Conservation (phyloP, 2,113 vertebrate species). For the Dendrocopos noguchii region DNA sequence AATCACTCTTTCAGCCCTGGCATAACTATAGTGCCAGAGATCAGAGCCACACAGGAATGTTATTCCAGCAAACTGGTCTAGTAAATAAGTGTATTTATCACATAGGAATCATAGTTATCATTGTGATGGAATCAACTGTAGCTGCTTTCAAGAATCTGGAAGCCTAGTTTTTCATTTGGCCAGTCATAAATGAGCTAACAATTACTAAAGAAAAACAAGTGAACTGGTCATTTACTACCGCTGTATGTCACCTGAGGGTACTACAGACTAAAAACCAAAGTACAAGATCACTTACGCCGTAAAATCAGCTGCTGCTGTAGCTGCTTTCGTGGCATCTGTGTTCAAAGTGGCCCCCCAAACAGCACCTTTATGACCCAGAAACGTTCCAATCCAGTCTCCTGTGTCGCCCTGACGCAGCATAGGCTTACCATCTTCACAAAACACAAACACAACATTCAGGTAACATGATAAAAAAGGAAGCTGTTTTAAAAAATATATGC, state of each 20-base stretch:
- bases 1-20: background rate
- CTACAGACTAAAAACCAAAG: background rate
- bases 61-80: background rate
- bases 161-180: background rate
- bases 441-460: background rate
- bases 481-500: background rate
- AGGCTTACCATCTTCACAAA: slow-evolving; percentile 91
- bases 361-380: slow-evolving; percentile 97
- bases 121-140: background rate
- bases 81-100: background rate
- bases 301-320: slow-evolving; percentile 97
- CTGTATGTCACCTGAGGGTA: background rate
- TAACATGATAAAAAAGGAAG: background rate
- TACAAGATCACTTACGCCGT: slow-evolving; percentile 88
- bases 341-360: slow-evolving; percentile 99
- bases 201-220: background rate
- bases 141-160: background rate
- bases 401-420: slow-evolving; percentile 99
- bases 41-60: background rate
- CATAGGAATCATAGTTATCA: background rate
- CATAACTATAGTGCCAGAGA: background rate
- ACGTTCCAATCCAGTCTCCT: slow-evolving; percentile 99
- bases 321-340: slow-evolving; percentile 94
- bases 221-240: background rate
- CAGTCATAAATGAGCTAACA: background rate